These are phyloP conservation scores for Uloborus plumipes DNA, from an alignment of 2,888 invertebrate genomes.

Conservation along the genomic window DNA sequence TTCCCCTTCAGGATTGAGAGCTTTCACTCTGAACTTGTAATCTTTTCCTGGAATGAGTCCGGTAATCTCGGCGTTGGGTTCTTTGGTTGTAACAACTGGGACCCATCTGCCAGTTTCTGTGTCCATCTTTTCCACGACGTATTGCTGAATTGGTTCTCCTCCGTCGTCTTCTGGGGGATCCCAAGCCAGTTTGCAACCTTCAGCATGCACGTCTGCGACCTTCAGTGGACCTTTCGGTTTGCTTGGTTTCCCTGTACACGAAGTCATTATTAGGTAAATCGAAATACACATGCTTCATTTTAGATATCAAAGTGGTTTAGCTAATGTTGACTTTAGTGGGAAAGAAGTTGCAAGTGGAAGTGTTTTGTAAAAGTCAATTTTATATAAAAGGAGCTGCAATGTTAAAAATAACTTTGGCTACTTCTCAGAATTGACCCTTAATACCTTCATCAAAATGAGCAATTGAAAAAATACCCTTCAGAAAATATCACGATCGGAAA, in stretches of 20 bases:
- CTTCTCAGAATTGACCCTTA: no score
- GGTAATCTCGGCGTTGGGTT: constrained; percentile 84
- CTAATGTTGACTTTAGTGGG: no score
- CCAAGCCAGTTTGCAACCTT: constrained; percentile 95
- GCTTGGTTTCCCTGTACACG: constrained; percentile 81
- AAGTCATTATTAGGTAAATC: no score
- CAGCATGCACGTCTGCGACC: constrained; percentile 91
- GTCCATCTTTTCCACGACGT: constrained; percentile 97
- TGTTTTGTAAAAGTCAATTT: no score
- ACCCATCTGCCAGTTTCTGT: constrained; percentile 93
- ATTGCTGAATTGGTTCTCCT: constrained; percentile 92
- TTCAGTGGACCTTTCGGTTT: constrained; percentile 95
- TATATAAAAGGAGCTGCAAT: no score
- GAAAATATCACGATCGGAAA: no score
- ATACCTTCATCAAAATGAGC: no score
- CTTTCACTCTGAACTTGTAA: constrained; percentile 97
- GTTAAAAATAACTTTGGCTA: no score
- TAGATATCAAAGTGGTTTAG: no score
- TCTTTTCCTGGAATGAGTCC: constrained; percentile 97
- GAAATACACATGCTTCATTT: no score
- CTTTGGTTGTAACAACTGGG: constrained; percentile 86
- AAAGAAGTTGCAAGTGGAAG: no score
- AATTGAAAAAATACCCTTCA: no score
- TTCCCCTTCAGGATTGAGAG: constrained; percentile 95
- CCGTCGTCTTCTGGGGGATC: constrained; percentile 97